Base-by-base conservation (phyloP, 2,888 invertebrate genomes). In the Germaria angustata region DNA sequence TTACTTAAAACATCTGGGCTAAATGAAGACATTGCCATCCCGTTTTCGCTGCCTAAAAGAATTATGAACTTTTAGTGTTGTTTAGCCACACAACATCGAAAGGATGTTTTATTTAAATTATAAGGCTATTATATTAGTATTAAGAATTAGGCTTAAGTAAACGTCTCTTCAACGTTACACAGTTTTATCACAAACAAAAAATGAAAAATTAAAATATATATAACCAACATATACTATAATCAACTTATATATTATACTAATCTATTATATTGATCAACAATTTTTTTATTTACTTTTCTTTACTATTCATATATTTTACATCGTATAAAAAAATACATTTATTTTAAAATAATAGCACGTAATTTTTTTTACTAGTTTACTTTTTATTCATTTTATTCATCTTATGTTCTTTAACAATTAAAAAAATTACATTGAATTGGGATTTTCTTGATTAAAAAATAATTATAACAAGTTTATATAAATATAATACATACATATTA, bases 21-120 rank as follows among this genome's bases (percentile, higher is more conserved):
- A 79, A 73, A 73, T 73, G 79, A 80, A 80, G 73, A 80, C 66
- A 11, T 73, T 44, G 53, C 34, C 46, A 73, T 39, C 72, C 59
- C 17, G 66, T 80, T 80, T 80, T 80, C 72, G 51, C 36, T 24
- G 65, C 57, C 65, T 72, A 72, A 72, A 72, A 36, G 44, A 11
- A 2, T 44, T 15, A 32, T 28, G 8, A 22, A 22, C 28, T 57
- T 72, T 72, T 66, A 59, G 72, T 72, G 57, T 72, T 66, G 24
- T 72, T 79, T 79, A 51, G 51, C 79, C 79, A 73, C 9, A 49
- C 15, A 36, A 59, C 51, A 73, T 11, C 79, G 20, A 51, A 72
- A 72, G 66, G 72, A 53, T 80, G 72, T 53, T 77, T 36, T 51
- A 34, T 57, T 59, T 53, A 73, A 72, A 59, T 51, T 49, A 17